Conservation (phyloP, 2,888 invertebrate species). For the Heliconius cydno region DNA sequence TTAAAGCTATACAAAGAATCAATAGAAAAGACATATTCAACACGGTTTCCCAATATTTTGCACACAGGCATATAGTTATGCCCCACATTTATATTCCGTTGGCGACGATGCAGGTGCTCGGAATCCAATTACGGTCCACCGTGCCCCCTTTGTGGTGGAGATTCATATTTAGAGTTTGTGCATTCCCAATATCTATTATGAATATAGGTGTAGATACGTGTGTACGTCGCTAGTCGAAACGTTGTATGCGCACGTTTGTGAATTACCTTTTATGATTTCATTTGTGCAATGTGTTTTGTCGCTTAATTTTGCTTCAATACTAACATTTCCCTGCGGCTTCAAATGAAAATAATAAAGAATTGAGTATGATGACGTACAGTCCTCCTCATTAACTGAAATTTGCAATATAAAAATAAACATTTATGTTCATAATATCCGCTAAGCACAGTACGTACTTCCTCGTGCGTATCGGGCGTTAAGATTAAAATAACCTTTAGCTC, state of each 20-base stretch:
- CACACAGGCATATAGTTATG: conserved; percentile 19
- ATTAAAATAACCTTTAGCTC: no score
- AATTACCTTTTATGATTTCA: neutral
- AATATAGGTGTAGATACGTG: neutral
- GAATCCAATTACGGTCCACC: conserved; percentile 44
- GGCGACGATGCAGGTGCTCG: conserved; percentile 43
- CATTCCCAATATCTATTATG: conserved; percentile 36
- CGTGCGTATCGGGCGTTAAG: no score
- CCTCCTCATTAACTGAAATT: neutral
- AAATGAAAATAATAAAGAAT: no score
- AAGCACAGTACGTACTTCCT: no score
- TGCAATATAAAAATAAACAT: neutral
- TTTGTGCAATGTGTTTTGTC: neutral
- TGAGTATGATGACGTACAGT: neutral
- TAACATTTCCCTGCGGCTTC: no score
- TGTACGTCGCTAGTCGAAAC: neutral
- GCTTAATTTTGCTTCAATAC: neutral
- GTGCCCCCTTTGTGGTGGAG: conserved; percentile 41
- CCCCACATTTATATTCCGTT: conserved; percentile 32
- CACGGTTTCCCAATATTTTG: conserved; percentile 14
- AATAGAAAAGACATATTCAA: neutral
- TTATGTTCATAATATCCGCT: no score
- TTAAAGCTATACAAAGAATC: neutral
- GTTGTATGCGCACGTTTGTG: neutral
- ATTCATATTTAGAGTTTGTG: conserved; percentile 37